Conservation (phyloP, 2,888 invertebrate species). For the Pseudococcus longispinus region DNA sequence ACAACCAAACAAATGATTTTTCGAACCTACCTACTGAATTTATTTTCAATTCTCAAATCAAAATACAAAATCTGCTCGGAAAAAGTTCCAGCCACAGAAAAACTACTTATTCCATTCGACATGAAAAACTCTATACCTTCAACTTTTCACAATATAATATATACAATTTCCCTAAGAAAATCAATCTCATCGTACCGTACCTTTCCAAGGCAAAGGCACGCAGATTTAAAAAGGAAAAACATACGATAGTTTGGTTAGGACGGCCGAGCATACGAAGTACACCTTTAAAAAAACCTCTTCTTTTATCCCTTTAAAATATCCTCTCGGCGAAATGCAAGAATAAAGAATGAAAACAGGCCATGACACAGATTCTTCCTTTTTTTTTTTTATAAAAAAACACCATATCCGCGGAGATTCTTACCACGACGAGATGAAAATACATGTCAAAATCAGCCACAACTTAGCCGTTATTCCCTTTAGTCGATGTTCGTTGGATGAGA, state of each 20-base stretch:
- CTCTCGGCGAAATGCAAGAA: background rate
- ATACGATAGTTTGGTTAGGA: background rate
- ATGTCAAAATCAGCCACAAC: constrained; percentile 17
- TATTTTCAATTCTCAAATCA: no score
- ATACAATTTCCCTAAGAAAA: background rate
- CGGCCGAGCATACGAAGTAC: background rate
- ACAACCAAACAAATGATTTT: no score
- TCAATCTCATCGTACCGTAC: background rate
- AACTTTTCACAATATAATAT: background rate
- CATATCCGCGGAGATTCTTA: background rate
- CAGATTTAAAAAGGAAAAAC: background rate
- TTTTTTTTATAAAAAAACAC: background rate
- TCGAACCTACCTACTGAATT: no score
- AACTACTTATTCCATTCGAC: background rate
- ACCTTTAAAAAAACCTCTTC: background rate
- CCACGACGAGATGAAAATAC: background rate
- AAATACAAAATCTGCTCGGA: background rate
- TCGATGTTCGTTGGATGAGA: background rate
- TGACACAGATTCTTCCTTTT: background rate
- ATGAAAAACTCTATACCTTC: background rate
- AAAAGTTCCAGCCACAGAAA: background rate
- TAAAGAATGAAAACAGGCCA: background rate
- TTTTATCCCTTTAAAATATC: background rate
- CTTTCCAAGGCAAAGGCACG: background rate
- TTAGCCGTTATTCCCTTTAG: background rate